These are phyloP conservation scores for Onthophagus sagittarius DNA, from an alignment of 2,888 invertebrate genomes.

Conservation along the genomic window DNA sequence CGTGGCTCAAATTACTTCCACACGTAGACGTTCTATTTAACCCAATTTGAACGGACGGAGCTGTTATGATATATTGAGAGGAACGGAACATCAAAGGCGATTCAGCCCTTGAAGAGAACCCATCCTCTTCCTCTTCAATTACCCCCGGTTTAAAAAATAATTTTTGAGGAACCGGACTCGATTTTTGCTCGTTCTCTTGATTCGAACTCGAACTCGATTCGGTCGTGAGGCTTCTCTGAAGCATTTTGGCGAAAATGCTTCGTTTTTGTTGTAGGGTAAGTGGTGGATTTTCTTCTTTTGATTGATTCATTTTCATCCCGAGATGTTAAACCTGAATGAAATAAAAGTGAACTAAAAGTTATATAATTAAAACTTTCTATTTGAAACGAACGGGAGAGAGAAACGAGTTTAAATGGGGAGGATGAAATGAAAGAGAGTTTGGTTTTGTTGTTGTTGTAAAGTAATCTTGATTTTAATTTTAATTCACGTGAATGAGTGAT, in stretches of 20 bases:
- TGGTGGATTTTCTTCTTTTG: not conserved
- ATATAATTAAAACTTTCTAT: not conserved
- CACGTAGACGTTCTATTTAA: slow-evolving; percentile 32
- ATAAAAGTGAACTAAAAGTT: not conserved
- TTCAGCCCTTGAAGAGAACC: slow-evolving; percentile 26
- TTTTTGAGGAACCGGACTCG: slow-evolving; percentile 23
- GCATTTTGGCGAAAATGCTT: not conserved
- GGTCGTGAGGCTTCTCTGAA: not conserved
- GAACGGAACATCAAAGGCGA: slow-evolving; percentile 29
- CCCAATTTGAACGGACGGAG: slow-evolving; percentile 23
- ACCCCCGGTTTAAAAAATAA: slow-evolving; percentile 32
- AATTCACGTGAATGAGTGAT: not conserved
- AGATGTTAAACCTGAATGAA: not conserved
- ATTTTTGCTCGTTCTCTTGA: not conserved
- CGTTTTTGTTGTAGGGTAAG: not conserved
- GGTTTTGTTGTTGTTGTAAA: not conserved
- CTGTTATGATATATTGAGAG: slow-evolving; percentile 23
- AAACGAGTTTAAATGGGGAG: too few species aligned
- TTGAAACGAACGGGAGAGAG: not conserved
- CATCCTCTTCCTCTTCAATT: slow-evolving; percentile 31
- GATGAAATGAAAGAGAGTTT: too few species aligned
- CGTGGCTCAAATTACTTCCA: slow-evolving; percentile 30
- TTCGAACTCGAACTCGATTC: slow-evolving; percentile 1
- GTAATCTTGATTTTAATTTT: not conserved
- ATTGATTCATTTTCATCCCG: not conserved